Conservation (phyloP, 2,113 vertebrate genomes). For the Pelvicachromis taeniatus region DNA sequence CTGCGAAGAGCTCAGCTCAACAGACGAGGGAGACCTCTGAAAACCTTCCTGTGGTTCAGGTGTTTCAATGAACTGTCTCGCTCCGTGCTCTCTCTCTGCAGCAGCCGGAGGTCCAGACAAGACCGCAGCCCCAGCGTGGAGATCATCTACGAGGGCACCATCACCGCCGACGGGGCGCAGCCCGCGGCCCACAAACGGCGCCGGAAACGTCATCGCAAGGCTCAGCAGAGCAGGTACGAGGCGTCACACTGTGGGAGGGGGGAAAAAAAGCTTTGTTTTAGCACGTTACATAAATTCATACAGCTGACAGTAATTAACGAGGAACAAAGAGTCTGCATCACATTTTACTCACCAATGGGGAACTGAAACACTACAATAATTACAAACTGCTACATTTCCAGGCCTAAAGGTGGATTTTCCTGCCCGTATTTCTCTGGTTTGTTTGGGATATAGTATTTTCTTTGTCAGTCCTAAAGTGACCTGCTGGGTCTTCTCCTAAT, state of each 20-base stretch:
- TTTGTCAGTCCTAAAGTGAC: background rate
- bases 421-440: background rate
- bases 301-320: background rate
- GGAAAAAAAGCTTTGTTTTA: background rate
- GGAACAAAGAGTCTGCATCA: background rate
- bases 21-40: background rate
- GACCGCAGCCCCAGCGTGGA: constrained; percentile 66
- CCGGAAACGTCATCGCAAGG: background rate
- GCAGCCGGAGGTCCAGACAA: background rate
- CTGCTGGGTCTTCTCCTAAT: background rate
- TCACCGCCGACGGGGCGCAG: accelerated
- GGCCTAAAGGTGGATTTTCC: background rate
- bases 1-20: background rate
- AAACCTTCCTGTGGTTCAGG: background rate
- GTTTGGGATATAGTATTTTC: background rate
- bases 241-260: background rate
- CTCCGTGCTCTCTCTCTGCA: background rate
- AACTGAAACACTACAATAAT: background rate
- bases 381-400: background rate
- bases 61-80: background rate
- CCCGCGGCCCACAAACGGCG: background rate
- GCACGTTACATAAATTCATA: background rate
- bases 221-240: background rate
- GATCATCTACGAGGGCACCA: constrained; percentile 61
- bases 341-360: background rate